Evolutionary conservation across 1,140 invertebrate genomes (phyloP), one percentile per base, ranked within the genome.

Genomic region (Macrobrachium nipponense): DNA sequence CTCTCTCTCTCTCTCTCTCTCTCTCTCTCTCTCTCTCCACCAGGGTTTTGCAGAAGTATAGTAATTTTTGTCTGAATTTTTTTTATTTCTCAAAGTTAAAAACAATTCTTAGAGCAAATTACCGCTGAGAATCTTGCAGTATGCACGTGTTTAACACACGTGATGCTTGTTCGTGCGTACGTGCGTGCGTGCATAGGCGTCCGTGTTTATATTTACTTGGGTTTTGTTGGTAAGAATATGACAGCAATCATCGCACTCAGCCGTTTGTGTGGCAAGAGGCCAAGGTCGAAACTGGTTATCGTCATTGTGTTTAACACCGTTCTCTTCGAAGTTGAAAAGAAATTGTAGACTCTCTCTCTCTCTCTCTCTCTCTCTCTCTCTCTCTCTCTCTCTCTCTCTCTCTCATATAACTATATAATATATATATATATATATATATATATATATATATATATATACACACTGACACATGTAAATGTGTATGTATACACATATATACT

Each of bases 91-190:
- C 61, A 62, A 59, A 78, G 15, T 61, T 60, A 10, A 23, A n/a
- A 12, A 59, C 59, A 60, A 77, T 27, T 61, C 23, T 61, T 20
- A 23, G 27, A 4, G 1, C 4, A n/a, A n/a, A n/a, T 5, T 23
- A n/a, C 58, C 10, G 0, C 36, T 76, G 23, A 60, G 44, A 60
- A 59, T 44, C 18, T 18, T 18, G 23, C 77, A 61, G 7, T 59
- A 58, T 59, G 43, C 18, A 20, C 27, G 14, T 27, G n/a, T 6
- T 5, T 23, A 3, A 51, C 51, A 61, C 61, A 58, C 64, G 77
- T 80, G 77, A 43, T 80, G 59, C 64, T 59, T 80, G 77, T 80
- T 59, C 61, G 77, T 80, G 77, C 64, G 61, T 80, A 64, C 36
- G 62, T 80, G 78, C n/a, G n/a, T n/a, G n/a, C 27, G 20, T 64